Base-by-base conservation (phyloP, 2,113 vertebrate species). In the Amazona guildingii region DNA sequence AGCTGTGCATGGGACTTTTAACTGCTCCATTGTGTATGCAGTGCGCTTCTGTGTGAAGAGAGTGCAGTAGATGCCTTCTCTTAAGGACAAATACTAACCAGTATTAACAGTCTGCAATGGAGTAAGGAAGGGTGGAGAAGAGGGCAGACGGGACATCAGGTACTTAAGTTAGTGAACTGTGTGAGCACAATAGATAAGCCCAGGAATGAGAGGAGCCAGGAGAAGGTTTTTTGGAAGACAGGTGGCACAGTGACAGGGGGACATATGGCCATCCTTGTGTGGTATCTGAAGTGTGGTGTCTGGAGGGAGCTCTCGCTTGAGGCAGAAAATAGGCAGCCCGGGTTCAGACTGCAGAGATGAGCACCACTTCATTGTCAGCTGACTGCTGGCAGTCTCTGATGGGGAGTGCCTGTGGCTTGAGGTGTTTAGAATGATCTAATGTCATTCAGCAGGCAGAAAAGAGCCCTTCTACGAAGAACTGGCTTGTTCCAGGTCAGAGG, bases 221-320 rank as follows among this genome's bases (percentile, higher is more conserved):
- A 74, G 19, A 59, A 83, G 33, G 39, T 17, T 35, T 66, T 83
- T 70, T 64, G 64, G n/a, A 77, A 72, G 31, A 70, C 7, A 31
- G 6, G 80, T 83, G 46, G 17, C 31, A 54, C n/a, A 74, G 61
- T 57, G 74, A 48, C 4, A 12, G 27, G 21, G 41, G 17, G 11
- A 64, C 1, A 0, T 27, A 18, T 44, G 59, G 31, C 35, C 55
- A 66, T 61, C 25, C 13, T 86, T 2, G 1, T 46, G n/a, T 75
- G 13, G 7, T 49, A n/a, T 64, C 57, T 41, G 3, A 82, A 75
- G 20, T 0, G 1, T 44, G 15, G 8, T 72, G 20, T 82, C 37
- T 33, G 15, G 72, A 74, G 51, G 72, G 77, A 59, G 3, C 46
- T 61, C 12, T 88, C 0, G 0, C 11, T 37, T 0, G 1, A 18